Base-by-base conservation (phyloP, 2,888 invertebrate genomes). In the Spilosoma lubricipeda region DNA sequence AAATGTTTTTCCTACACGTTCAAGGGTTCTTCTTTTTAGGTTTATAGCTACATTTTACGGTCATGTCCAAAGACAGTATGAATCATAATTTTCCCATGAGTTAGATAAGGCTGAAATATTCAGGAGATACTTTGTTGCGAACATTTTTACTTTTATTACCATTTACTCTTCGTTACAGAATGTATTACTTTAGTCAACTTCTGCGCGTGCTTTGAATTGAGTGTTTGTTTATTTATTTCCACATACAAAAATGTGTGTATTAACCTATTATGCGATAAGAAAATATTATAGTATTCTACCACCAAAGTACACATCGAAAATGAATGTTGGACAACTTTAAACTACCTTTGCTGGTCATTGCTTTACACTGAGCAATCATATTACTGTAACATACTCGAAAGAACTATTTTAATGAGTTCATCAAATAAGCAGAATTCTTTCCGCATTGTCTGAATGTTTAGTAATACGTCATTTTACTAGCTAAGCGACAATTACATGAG, bases 21-120 rank as follows among this genome's bases (percentile, higher is more conserved):
- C 56, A 78, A 73, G 81, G 85, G 82, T 59, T 63, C 70, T 77
- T 75, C 73, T 71, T 79, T 74, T 73, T 79, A 76, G 77, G 68
- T 73, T 81, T 80, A 88, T 89, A 89, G 90, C 52, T n/a, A 89
- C 87, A 87, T 89, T 90, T 86, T 88, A 89, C 80, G 83, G 77
- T 80, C 82, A 78, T 85, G 83, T 86, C 83, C 80, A 80, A 85
- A 79, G 74, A 77, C 77, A 83, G 86, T 84, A 87, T 86, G 86
- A 88, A 88, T 89, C 85, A 87, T 85, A 88, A 88, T 87, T 85
- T 81, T 80, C 83, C 83, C 72, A 74, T 77, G 42, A 77, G 66
- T 52, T 71, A 23, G 42, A 65, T 63, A 33, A 70, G 27, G 30
- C 59, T 75, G 65, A 78, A 79, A 68, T 76, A 76, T 76, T 70